phyloP scores from a whole-genome alignment of 2,888 invertebrate genomes.

The Platycnemis pennipes region DNA sequence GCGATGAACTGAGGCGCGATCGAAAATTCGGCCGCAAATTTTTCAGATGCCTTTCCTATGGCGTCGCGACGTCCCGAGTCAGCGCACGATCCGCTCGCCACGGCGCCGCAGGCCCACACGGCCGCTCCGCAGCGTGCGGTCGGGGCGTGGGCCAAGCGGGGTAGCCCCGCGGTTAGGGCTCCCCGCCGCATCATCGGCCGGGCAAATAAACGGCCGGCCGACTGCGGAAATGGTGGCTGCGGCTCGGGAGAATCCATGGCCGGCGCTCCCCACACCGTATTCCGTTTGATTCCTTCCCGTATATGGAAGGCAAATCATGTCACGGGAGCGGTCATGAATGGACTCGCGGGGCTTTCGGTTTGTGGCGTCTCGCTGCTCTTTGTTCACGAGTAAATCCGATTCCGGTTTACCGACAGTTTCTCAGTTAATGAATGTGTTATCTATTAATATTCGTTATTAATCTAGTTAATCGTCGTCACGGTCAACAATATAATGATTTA shows the following conservation, averaged over 20 bases:
- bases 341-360: not conserved
- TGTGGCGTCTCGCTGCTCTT: no score
- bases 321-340: not conserved
- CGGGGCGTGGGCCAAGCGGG: not conserved
- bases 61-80: no score
- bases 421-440: no score
- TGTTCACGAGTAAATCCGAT: no score
- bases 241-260: not conserved
- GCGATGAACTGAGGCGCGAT: not conserved
- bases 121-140: not conserved
- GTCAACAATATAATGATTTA: no score
- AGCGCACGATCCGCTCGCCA: not conserved
- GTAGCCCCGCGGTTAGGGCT: not conserved
- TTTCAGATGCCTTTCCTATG: not conserved
- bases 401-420: no score
- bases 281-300: not conserved
- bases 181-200: not conserved
- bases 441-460: no score
- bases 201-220: constrained; percentile 19
- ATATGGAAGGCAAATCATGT: not conserved
- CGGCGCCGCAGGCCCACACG: not conserved
- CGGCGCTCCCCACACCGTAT: not conserved
- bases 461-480: no score
- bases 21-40: not conserved
- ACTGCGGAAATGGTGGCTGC: not conserved